Evolutionary conservation across 2,113 vertebrate species (phyloP).

Genomic region (Toxostoma redivivum): DNA sequence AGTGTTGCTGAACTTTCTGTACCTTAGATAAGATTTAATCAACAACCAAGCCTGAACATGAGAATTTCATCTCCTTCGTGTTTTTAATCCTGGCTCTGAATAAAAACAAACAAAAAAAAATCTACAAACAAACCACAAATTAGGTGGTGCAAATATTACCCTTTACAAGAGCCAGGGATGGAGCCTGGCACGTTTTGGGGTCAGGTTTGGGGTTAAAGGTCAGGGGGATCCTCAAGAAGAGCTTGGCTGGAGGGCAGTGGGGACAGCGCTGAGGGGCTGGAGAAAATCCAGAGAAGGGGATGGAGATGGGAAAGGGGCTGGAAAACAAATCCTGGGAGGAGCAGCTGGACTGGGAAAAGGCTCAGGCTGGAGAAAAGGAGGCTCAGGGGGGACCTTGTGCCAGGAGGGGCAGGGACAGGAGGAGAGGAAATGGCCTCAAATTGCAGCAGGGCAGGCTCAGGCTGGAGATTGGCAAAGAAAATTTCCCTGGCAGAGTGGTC

Average conservation of each 20-base stretch:
- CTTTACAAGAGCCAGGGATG: too few relatives aligned
- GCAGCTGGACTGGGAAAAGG: too few relatives aligned
- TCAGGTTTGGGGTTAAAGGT: neutral
- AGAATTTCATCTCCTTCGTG: too few relatives aligned
- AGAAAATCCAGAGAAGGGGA: fast-evolving
- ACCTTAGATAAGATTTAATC: too few relatives aligned
- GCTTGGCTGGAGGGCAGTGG: neutral
- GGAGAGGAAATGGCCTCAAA: neutral
- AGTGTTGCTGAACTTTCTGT: too few relatives aligned
- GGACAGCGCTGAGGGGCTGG: neutral
- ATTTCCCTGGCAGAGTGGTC: neutral
- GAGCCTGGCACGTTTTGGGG: neutral
- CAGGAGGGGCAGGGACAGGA: neutral
- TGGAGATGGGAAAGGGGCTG: neutral
- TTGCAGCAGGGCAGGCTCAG: neutral
- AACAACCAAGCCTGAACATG: too few relatives aligned
- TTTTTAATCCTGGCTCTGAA: too few relatives aligned
- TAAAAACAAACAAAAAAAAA: too few relatives aligned
- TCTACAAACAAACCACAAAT: too few relatives aligned
- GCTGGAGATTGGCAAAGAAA: neutral
- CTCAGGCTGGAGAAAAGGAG: neutral
- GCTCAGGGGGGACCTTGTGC: neutral
- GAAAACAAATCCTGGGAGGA: neutral
- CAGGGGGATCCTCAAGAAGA: neutral
- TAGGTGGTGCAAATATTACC: too few relatives aligned